Evolutionary conservation across 2,113 vertebrate species (phyloP).

Genomic region (Corynorhinus townsendii): DNA sequence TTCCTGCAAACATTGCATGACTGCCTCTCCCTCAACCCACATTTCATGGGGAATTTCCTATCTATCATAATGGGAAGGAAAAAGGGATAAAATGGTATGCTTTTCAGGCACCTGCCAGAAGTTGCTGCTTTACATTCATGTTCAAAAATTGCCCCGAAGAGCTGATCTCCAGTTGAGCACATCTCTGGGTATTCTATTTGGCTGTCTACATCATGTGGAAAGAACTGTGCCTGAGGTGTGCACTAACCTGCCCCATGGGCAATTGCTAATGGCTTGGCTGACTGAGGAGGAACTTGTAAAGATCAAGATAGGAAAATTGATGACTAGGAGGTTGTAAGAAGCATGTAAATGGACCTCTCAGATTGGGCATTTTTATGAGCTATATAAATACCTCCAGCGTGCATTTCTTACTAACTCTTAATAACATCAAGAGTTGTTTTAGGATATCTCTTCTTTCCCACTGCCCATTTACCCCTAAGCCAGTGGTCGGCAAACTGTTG

Average conservation of each 20-base stretch:
- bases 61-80: neutral
- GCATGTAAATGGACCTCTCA: neutral
- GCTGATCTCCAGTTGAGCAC: neutral
- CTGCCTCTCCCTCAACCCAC: neutral
- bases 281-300: neutral
- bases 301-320: neutral
- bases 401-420: neutral
- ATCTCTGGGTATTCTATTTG: neutral
- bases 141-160: neutral
- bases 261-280: neutral
- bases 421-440: neutral
- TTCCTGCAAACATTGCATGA: neutral
- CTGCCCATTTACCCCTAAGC: rapidly evolving
- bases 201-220: neutral
- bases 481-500: too few species aligned
- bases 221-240: neutral
- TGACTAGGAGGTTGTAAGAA: neutral
- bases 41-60: neutral
- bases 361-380: neutral
- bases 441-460: neutral
- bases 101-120: neutral
- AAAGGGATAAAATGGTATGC: neutral
- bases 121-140: neutral
- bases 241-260: neutral
- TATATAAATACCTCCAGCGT: neutral